phyloP scores from a whole-genome alignment of 1,140 invertebrate genomes.

The Chrysoperla carnea region DNA sequence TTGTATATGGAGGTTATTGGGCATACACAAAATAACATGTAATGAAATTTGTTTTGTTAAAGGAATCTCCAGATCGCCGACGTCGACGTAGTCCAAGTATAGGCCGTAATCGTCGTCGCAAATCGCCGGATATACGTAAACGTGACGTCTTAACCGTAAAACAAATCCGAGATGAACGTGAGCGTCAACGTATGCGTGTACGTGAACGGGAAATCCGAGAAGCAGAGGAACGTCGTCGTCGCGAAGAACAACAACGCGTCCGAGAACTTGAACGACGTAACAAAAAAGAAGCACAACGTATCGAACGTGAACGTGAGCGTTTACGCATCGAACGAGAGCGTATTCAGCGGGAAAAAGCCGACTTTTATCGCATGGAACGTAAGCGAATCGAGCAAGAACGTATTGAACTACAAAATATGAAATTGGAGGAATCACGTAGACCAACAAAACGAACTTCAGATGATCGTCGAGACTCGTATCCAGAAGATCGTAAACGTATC shows the following conservation, averaged over 20 bases:
- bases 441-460: not conserved
- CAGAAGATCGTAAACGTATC: not conserved
- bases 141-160: slow-evolving; percentile 86
- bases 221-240: slow-evolving; percentile 55
- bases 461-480: not conserved
- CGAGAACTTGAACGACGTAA: slow-evolving; percentile 62
- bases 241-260: slow-evolving; percentile 48
- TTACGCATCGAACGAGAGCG: slow-evolving; percentile 54
- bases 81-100: no score
- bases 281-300: slow-evolving; percentile 55
- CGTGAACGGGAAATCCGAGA: slow-evolving; percentile 56
- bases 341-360: slow-evolving; percentile 62
- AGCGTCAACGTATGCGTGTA: slow-evolving; percentile 57
- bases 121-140: slow-evolving; percentile 80
- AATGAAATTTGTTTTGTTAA: no score
- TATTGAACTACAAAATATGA: not conserved
- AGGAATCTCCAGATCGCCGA: no score
- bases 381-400: slow-evolving; percentile 33
- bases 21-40: no score
- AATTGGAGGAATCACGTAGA: not conserved
- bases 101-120: slow-evolving; percentile 66
- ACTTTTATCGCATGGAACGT: slow-evolving; percentile 58
- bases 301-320: slow-evolving; percentile 62
- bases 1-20: no score
- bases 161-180: slow-evolving; percentile 53